Base-by-base conservation (phyloP, 2,113 vertebrate genomes). In the Hemiprocne comata region DNA sequence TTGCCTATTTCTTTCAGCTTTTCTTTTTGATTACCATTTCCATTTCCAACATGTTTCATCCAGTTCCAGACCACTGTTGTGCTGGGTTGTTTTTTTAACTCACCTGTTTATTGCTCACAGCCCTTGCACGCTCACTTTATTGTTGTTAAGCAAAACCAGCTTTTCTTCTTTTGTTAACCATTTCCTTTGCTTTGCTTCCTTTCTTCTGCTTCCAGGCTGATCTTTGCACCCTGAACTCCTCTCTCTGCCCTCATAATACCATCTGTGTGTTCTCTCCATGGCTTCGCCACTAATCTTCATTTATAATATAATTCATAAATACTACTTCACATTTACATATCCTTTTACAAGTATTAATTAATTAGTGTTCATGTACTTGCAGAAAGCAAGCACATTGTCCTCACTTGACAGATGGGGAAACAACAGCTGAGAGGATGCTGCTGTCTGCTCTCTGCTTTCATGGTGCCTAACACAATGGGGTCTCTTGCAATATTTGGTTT, bases 341-440 rank as follows among this genome's bases (percentile, higher is more conserved):
- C 62, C 62, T 89, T 94, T 96, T 62, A 91, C 81, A 95, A 91
- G 95, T 94, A 95, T 91, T 79, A 94, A 95, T 91, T 96, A 95
- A 95, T 85, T 94, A 87, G 71, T 69, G 31, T 5, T 89, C 62
- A 38, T 93, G 58, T 94, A 91, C 80, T 89, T 91, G 57, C 54
- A 89, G 51, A 89, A 90, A 87, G 57, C 54, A 77, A 88, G 83
- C 69, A 58, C 83, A 51, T 54, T 95, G 84, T 93, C 62, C 50
- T 94, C 74, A 76, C 44, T 89, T 93, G 77, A 87, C 94, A 95
- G 89, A 93, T 85, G 89, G 54, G 80, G 80, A 94, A 94, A 86
- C 36, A 91, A 69, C 70, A 92, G 89, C 70, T 96, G 87, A 94
- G 86, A 92, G 62, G 87, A 87, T 0, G 1, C 31, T 0, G 1